Base-by-base conservation (phyloP, 2,797 vertebrate species). In the Manis crassicaudata region DNA sequence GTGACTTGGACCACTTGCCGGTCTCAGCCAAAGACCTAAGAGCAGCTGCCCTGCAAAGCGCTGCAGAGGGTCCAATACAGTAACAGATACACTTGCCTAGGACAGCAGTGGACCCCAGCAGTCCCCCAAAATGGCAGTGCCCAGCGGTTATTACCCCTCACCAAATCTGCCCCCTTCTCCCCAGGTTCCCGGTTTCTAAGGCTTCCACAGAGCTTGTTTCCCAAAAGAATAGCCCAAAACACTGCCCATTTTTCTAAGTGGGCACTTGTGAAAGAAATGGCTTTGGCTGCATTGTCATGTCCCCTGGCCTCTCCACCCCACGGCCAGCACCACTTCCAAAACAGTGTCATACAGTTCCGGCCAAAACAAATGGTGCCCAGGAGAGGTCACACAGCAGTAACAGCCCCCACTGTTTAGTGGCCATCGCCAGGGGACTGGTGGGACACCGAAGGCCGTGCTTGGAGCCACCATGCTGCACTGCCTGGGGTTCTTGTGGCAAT, bases 121-220 rank as follows among this genome's bases (percentile, higher is more conserved):
- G 29, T 6, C 60, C 21, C 60, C 20, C 5, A 23, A 72, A 43
- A 63, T 0, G 32, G 50, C 60, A 88, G 56, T 16, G 67, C 50
- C 25, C 58, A 11, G 18, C 27, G 52, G 50, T 37, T 68, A 46
- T 3, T 23, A 37, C 9, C 65, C 13, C n/a, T 86, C n/a, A 79
- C 32, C 27, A 77, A 56, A 62, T 62, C 46, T 68, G 23, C 4
- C 56, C 4, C 12, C n/a, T 56, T 62, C 85, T 85, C n/a, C 21
- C 62, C n/a, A 90, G 54, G n/a, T n/a, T 68, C 50, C 50, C 37
- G 81, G 50, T 37, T 77, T 92, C 92, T 35, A 76, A 23, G 52
- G 68, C 40, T 68, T 81, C 88, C 23, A 50, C 23, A 52, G 88
- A 86, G 29, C 21, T 81, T 52, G 29, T 75, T 67, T 92, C 37